Evolutionary conservation across 2,113 vertebrate species (phyloP).

Genomic region (Morone saxatilis): DNA sequence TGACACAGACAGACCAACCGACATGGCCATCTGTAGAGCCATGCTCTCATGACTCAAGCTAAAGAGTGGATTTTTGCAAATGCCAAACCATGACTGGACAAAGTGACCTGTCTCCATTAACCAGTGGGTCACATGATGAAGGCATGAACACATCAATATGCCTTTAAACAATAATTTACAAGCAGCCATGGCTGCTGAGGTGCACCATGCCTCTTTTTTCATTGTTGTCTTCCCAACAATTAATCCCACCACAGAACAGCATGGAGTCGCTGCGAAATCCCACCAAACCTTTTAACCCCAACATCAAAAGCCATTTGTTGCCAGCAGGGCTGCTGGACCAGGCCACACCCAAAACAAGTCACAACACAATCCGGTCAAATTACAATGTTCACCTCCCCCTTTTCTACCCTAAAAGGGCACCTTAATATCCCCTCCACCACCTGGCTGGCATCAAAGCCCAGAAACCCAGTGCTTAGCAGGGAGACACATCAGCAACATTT

Average conservation of each 20-base stretch:
- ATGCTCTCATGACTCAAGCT: slow-evolving; percentile 6
- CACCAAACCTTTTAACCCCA: slow-evolving; percentile 58
- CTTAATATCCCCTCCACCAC: slow-evolving; percentile 64
- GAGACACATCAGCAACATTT: slow-evolving; percentile 71
- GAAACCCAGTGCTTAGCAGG: slow-evolving; percentile 54
- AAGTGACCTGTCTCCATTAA: slow-evolving; percentile 55
- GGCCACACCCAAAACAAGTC: slow-evolving; percentile 72
- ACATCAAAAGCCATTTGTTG: slow-evolving; percentile 74
- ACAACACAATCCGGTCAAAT: slow-evolving; percentile 69
- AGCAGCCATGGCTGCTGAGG: slow-evolving; percentile 7
- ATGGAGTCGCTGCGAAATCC: slow-evolving; percentile 41
- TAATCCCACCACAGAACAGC: slow-evolving; percentile 56
- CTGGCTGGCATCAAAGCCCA: slow-evolving; percentile 74
- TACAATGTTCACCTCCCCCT: slow-evolving; percentile 59
- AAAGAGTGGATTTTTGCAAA: slow-evolving; percentile 40
- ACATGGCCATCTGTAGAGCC: neutral
- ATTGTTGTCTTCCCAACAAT: slow-evolving; percentile 39
- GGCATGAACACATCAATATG: neutral
- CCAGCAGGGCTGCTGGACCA: slow-evolving; percentile 52
- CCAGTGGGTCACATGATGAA: slow-evolving; percentile 27
- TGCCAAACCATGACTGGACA: slow-evolving; percentile 47
- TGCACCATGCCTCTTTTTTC: slow-evolving; percentile 5
- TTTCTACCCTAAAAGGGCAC: slow-evolving; percentile 60
- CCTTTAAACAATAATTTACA: neutral
- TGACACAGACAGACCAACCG: neutral